A percentile compares a stretch with the other conserved stretches of the same genome.
phyloP scores from a whole-genome alignment of 2,888 invertebrate genomes.

The Trachelus iudaicus region DNA sequence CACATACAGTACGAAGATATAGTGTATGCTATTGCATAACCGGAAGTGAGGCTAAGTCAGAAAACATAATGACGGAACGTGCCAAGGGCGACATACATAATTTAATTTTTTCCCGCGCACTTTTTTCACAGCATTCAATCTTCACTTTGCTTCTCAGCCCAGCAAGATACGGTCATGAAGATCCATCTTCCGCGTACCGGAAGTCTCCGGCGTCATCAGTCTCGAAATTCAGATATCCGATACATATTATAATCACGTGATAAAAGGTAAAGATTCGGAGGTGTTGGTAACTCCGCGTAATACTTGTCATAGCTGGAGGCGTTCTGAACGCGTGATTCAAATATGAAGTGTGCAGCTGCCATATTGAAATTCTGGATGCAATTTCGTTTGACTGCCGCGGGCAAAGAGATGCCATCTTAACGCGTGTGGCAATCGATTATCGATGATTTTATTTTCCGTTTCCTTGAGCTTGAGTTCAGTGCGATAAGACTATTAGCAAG shows the following conservation, averaged over 20 bases:
- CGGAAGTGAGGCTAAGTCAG: neutral
- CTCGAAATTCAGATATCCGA: neutral
- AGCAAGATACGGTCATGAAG: too few relatives aligned
- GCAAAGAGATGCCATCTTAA: constrained; percentile 4
- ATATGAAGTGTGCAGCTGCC: constrained; percentile 34
- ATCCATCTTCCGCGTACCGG: too few relatives aligned
- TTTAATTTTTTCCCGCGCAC: neutral
- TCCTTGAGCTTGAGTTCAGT: neutral
- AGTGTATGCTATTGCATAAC: neutral
- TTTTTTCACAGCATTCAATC: neutral
- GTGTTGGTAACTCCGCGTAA: constrained; percentile 35
- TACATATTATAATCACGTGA: constrained; percentile 39
- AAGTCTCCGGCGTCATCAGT: neutral
- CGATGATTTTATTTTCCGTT: neutral
- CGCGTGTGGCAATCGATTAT: neutral
- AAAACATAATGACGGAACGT: neutral
- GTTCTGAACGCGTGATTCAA: constrained; percentile 29
- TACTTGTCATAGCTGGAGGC: constrained; percentile 37
- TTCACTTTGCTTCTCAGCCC: neutral
- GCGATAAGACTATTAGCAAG: neutral
- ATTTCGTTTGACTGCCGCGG: constrained; percentile 33
- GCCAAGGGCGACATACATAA: neutral
- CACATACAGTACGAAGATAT: neutral
- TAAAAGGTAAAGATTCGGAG: constrained; percentile 30
- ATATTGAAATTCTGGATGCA: constrained; percentile 48